Percentiles rank a stretch among this genome's conserved stretches.
Conservation (phyloP, 2,797 vertebrate species). For the Phoebastria nigripes region DNA sequence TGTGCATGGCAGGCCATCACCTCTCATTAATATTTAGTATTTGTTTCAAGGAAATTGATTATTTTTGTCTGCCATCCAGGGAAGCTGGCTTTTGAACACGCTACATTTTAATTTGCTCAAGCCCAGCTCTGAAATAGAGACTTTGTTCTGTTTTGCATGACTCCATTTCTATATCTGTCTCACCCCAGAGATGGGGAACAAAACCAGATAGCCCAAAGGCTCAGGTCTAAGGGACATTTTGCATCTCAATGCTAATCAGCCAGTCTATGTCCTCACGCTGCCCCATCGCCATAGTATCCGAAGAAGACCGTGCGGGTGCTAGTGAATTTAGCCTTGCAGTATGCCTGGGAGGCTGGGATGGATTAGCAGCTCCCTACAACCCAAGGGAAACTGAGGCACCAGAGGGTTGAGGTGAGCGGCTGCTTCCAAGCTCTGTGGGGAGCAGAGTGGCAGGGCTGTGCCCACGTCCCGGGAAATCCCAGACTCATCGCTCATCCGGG, state of each 20-base stretch:
- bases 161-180: slow-evolving; percentile 25
- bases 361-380: background rate
- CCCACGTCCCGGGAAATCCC: background rate
- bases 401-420: background rate
- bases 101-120: slow-evolving; percentile 48
- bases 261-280: background rate
- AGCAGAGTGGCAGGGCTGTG: background rate
- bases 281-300: background rate
- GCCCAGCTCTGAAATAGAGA: slow-evolving; percentile 11
- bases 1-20: background rate
- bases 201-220: background rate
- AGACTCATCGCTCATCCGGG: accelerated
- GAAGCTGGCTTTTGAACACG: background rate
- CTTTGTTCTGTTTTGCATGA: background rate
- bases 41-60: slow-evolving; percentile 66
- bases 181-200: background rate
- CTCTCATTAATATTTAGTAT: slow-evolving; percentile 69
- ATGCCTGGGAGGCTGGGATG: background rate
- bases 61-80: slow-evolving; percentile 23
- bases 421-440: background rate
- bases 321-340: background rate
- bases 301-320: background rate
- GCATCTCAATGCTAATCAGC: background rate
- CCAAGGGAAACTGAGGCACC: background rate
- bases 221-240: background rate